A percentile compares a stretch with the other conserved stretches of the same genome.
phyloP scores from a whole-genome alignment of 2,888 invertebrate genomes.

The Drosophila putrida region DNA sequence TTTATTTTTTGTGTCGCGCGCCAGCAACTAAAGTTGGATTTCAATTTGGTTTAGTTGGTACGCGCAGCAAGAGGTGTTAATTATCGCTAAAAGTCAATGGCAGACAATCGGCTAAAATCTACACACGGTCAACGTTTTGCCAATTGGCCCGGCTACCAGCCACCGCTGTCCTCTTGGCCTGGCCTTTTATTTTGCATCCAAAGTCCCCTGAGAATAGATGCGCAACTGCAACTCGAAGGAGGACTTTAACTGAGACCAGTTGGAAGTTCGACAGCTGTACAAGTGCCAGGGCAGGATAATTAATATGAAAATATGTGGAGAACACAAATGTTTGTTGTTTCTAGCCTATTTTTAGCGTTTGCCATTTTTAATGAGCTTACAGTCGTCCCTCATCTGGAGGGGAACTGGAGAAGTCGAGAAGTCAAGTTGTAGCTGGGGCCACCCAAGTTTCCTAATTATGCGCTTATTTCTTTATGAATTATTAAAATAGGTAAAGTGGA shows the following conservation, averaged over 20 bases:
- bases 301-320: constrained; percentile 79
- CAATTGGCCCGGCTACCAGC: constrained; percentile 46
- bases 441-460: constrained; percentile 72
- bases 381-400: background rate
- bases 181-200: constrained; percentile 52
- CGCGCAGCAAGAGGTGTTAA: constrained; percentile 72
- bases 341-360: constrained; percentile 71
- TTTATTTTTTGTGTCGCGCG: constrained; percentile 4
- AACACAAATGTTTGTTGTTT: constrained; percentile 62
- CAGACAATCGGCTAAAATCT: constrained; percentile 76
- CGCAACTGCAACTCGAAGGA: constrained; percentile 1
- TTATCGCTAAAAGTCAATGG: constrained; percentile 81
- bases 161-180: constrained; percentile 50
- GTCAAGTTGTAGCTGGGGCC: constrained; percentile 28
- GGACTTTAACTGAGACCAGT: constrained; percentile 1
- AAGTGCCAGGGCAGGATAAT: constrained; percentile 68
- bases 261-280: constrained; percentile 61
- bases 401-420: too few relatives aligned
- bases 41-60: constrained; percentile 71
- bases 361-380: constrained; percentile 72
- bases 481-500: constrained; percentile 73
- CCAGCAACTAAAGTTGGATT: constrained; percentile 33
- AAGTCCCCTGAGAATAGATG: constrained; percentile 43
- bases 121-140: constrained; percentile 55
- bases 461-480: constrained; percentile 75